These are phyloP conservation scores for Hydriomena furcata DNA, from an alignment of 2,888 invertebrate species.

Conservation along the genomic window DNA sequence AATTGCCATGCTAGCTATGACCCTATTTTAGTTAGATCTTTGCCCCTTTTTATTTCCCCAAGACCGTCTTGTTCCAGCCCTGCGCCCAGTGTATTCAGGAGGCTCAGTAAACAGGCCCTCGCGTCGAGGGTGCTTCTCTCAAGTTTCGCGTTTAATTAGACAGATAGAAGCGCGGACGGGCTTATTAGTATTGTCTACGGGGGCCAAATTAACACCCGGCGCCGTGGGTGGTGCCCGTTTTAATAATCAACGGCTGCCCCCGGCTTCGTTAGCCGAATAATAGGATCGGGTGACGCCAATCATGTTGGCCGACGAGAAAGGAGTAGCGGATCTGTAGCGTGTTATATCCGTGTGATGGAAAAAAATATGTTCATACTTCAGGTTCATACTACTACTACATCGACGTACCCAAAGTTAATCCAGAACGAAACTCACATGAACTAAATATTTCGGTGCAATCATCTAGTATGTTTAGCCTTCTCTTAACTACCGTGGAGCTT, in stretches of 20 bases:
- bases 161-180: conserved; percentile 82
- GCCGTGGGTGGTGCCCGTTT: conserved; percentile 76
- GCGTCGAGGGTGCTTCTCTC: conserved; percentile 80
- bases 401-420: too few species aligned
- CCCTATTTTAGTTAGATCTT: too few species aligned
- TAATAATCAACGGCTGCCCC: conserved; percentile 81
- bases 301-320: conserved; percentile 15
- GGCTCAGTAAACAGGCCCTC: conserved; percentile 76
- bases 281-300: conserved; percentile 66
- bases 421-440: too few species aligned
- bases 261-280: conserved; percentile 79
- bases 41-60: neutral
- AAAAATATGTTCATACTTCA: too few species aligned
- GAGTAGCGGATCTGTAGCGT: neutral
- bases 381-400: too few species aligned
- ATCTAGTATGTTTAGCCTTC: too few species aligned
- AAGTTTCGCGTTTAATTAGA: conserved; percentile 84
- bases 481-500: too few species aligned
- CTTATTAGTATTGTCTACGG: conserved; percentile 84
- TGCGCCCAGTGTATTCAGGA: conserved; percentile 71
- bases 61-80: conserved; percentile 6
- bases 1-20: too few species aligned
- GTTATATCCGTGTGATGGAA: neutral
- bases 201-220: conserved; percentile 82
- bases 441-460: too few species aligned